Base-by-base conservation (phyloP, 2,888 invertebrate genomes). In the Hedychridium roseum region DNA sequence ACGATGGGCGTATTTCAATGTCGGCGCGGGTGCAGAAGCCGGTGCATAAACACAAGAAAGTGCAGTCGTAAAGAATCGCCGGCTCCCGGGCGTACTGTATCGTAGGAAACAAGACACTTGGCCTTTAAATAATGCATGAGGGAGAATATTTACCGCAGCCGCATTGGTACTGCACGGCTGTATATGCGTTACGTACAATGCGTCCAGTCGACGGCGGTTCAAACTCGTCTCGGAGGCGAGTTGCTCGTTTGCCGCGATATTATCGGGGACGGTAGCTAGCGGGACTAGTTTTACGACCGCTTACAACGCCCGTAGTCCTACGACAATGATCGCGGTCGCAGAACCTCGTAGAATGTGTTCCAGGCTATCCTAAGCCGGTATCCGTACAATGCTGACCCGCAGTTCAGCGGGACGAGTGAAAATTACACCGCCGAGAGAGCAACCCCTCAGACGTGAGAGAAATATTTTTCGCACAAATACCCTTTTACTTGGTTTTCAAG, bases 61-160 rank as follows among this genome's bases (percentile, higher is more conserved):
- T 65, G 56, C 50, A 44, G 57, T 57, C 65, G 57, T 63, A 67
- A 72, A 71, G 67, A 68, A 71, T 67, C 61, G 62, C 38, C 48
- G 43, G 49, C 58, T 55, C 57, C 55, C 54, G 40, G 44, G 58
- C 58, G 62, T 44, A 54, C 57, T 55, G 58, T 60, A 72, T 55
- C 60, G 59, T 59, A 62, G 57, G 60, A 64, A 70, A 68, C 70
- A 66, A 70, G 73, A 71, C 66, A 67, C 66, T 65, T 64, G 57
- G 41, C 49, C 55, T 60, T 66, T 74, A 67, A 72, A 74, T 74
- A 74, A 74, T 73, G 66, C 71, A 74, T 72, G 73, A 71, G 64
- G 50, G 53, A 34, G 60, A 64, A 68, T 72, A 68, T 71, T 72
- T 71, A 68, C 68, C 52, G 51, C 57, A 42, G 35, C 36, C 44